phyloP scores from a whole-genome alignment of 2,888 invertebrate genomes.

The Caenorhabditis drosophilae region DNA sequence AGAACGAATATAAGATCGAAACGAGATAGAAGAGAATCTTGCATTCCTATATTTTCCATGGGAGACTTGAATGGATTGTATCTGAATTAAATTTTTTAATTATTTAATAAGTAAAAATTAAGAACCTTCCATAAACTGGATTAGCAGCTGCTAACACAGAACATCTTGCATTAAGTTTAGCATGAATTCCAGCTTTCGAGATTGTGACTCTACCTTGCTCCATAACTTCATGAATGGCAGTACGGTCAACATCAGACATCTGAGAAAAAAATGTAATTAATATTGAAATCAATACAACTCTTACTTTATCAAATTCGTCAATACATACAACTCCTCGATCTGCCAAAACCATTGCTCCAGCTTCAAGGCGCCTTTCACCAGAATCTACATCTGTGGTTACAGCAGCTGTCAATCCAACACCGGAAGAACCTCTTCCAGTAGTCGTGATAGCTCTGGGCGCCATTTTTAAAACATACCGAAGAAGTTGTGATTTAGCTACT shows the following conservation, averaged over 20 bases:
- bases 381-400: slow-evolving; percentile 95
- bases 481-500: slow-evolving; percentile 92
- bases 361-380: slow-evolving; percentile 72
- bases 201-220: slow-evolving; percentile 95
- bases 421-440: slow-evolving; percentile 95
- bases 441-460: slow-evolving; percentile 95
- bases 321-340: slow-evolving; percentile 95
- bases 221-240: slow-evolving; percentile 99
- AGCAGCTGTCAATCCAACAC: slow-evolving; percentile 97
- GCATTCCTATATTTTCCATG: slow-evolving; percentile 99
- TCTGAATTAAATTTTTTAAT: slow-evolving; percentile 71
- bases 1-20: slow-evolving; percentile 97
- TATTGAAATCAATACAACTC: neutral
- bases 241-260: slow-evolving; percentile 98
- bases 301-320: slow-evolving; percentile 87
- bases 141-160: slow-evolving; percentile 98
- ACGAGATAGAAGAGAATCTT: slow-evolving; percentile 93
- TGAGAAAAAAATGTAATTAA: too few species aligned
- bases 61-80: slow-evolving; percentile 99
- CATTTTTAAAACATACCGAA: slow-evolving; percentile 84
- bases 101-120: neutral
- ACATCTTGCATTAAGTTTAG: slow-evolving; percentile 93
- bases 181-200: slow-evolving; percentile 94
- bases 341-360: slow-evolving; percentile 99
- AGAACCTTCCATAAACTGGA: slow-evolving; percentile 92